Conservation (phyloP, 2,888 invertebrate genomes). For the Orchesella flavescens region DNA sequence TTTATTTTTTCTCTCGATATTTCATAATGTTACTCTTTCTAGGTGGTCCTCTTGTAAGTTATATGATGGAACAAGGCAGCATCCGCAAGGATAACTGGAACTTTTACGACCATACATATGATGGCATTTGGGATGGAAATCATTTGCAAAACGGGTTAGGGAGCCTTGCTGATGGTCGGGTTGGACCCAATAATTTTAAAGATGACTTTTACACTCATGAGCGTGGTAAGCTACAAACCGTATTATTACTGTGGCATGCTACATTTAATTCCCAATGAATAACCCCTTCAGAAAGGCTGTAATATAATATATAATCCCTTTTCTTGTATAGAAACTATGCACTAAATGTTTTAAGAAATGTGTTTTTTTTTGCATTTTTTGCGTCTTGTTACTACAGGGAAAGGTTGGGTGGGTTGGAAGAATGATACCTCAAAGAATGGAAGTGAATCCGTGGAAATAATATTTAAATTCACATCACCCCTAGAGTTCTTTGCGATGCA, state of each 20-base stretch:
- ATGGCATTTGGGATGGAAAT: constrained; percentile 86
- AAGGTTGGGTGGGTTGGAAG: constrained; percentile 94
- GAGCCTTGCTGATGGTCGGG: constrained; percentile 87
- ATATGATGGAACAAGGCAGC: constrained; percentile 91
- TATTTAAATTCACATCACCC: constrained; percentile 88
- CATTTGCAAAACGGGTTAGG: constrained; percentile 86
- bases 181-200: constrained; percentile 84
- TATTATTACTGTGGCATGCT: background rate
- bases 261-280: too few relatives aligned
- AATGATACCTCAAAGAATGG: constrained; percentile 81
- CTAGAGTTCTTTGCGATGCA: constrained; percentile 88
- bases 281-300: too few relatives aligned
- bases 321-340: background rate
- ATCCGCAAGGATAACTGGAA: constrained; percentile 85
- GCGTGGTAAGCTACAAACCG: constrained; percentile 74
- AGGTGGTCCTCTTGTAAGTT: constrained; percentile 86
- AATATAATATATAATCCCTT: too few relatives aligned
- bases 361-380: constrained; percentile 2
- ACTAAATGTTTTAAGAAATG: background rate
- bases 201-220: constrained; percentile 79
- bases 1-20: background rate
- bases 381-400: constrained; percentile 74
- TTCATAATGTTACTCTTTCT: constrained; percentile 71
- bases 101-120: constrained; percentile 88
- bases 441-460: constrained; percentile 80